Evolutionary conservation across 2,797 vertebrate species (phyloP).

Genomic region (Pseudochromis fuscus): DNA sequence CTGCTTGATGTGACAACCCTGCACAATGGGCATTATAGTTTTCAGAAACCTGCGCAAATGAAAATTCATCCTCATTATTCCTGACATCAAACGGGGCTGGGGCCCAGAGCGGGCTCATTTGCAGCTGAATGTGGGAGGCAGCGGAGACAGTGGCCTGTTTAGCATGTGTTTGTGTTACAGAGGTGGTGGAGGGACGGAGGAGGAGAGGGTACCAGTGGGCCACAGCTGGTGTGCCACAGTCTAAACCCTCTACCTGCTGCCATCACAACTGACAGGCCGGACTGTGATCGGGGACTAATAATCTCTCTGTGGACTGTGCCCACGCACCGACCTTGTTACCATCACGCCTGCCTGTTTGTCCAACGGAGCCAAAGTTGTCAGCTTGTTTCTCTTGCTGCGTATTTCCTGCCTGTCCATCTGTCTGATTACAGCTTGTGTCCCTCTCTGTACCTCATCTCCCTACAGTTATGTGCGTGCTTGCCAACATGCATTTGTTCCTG

Average conservation of each 20-base stretch:
- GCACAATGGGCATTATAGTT: constrained; percentile 77
- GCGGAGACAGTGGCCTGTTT: constrained; percentile 85
- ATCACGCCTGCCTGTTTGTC: constrained; percentile 30
- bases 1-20: constrained; percentile 63
- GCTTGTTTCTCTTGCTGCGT: constrained; percentile 23
- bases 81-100: constrained; percentile 86
- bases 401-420: constrained; percentile 7
- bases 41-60: constrained; percentile 74
- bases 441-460: constrained; percentile 18
- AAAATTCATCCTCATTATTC: constrained; percentile 84
- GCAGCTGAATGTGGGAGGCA: constrained; percentile 88
- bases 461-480: constrained; percentile 37
- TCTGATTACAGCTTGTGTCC: constrained; percentile 55
- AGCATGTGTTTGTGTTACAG: constrained; percentile 87
- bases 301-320: constrained; percentile 27
- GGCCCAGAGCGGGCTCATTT: constrained; percentile 86
- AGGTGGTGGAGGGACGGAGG: constrained; percentile 75
- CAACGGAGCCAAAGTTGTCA: constrained; percentile 29
- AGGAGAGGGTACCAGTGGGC: constrained; percentile 82
- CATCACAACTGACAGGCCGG: constrained; percentile 67
- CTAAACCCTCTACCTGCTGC: constrained; percentile 77
- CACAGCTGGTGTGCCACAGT: constrained; percentile 86
- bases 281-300: constrained; percentile 44
- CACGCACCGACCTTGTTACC: constrained; percentile 16
- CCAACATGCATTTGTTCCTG: constrained; percentile 44